phyloP scores from a whole-genome alignment of 2,797 vertebrate species.

The Ptychobarbus kaznakovi region DNA sequence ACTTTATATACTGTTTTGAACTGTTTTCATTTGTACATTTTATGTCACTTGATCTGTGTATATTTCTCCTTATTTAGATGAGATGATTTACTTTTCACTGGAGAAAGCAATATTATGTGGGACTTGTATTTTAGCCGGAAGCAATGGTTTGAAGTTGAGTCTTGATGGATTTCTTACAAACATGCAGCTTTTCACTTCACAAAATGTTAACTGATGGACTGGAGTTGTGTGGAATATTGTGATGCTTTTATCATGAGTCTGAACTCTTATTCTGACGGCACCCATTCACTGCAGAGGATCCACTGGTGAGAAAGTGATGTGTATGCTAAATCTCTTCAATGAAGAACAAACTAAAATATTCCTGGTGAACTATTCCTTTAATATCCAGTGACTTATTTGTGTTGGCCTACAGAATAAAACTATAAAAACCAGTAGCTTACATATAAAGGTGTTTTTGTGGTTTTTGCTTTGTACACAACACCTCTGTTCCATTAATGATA shows the following conservation, averaged over 20 bases:
- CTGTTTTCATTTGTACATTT: background rate
- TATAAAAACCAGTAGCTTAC: background rate
- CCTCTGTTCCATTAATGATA: slow-evolving; percentile 5
- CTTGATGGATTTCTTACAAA: background rate
- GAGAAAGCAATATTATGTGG: background rate
- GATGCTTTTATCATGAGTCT: background rate
- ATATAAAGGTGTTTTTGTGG: background rate
- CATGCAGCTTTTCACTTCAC: background rate
- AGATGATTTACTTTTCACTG: background rate
- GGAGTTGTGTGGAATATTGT: background rate
- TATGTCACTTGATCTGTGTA: background rate
- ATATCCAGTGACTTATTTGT: background rate
- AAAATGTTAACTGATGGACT: background rate
- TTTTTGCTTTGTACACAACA: background rate
- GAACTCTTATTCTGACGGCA: background rate
- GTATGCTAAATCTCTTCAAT: background rate
- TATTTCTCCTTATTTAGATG: background rate
- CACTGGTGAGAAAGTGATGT: background rate
- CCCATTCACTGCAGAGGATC: background rate
- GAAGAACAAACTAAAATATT: background rate
- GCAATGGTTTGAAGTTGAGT: background rate
- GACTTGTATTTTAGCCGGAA: background rate
- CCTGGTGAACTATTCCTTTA: no score
- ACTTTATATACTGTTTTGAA: background rate
- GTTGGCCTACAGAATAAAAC: background rate